Percentiles rank a stretch among this genome's conserved stretches.
phyloP scores from a whole-genome alignment of 2,797 vertebrate genomes.

The Emydoidea blandingii region DNA sequence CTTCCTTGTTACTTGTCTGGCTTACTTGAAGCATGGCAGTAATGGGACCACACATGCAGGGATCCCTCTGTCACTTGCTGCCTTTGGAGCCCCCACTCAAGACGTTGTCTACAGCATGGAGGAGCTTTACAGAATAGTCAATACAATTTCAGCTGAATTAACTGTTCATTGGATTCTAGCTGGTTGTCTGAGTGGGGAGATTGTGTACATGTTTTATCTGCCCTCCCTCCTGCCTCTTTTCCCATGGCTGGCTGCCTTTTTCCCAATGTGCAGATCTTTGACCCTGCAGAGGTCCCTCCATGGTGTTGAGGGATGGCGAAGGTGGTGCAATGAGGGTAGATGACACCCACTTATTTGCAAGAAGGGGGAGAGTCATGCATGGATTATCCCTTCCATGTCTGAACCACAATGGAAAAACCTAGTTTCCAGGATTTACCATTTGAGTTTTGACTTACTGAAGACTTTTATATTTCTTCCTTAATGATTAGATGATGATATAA shows the following conservation, averaged over 20 bases:
- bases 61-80: conserved; percentile 46
- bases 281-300: accelerated
- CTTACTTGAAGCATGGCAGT: conserved; percentile 7
- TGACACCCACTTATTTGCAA: accelerated
- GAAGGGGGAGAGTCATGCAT: not conserved
- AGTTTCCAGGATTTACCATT: not conserved
- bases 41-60: conserved; percentile 55
- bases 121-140: not conserved
- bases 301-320: not conserved
- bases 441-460: not conserved
- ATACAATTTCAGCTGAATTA: not conserved
- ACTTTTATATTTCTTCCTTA: not conserved
- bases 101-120: not conserved
- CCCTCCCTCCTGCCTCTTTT: not conserved
- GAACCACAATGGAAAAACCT: not conserved
- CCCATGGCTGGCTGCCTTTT: not conserved
- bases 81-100: conserved; percentile 37
- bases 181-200: not conserved
- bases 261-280: not conserved
- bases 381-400: not conserved
- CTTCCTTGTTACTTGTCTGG: conserved; percentile 54
- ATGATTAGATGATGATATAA: conserved; percentile 10
- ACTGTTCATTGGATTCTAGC: not conserved
- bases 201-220: accelerated
- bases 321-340: not conserved